Conservation (phyloP, 1,140 invertebrate species). For the Nasonia giraulti region DNA sequence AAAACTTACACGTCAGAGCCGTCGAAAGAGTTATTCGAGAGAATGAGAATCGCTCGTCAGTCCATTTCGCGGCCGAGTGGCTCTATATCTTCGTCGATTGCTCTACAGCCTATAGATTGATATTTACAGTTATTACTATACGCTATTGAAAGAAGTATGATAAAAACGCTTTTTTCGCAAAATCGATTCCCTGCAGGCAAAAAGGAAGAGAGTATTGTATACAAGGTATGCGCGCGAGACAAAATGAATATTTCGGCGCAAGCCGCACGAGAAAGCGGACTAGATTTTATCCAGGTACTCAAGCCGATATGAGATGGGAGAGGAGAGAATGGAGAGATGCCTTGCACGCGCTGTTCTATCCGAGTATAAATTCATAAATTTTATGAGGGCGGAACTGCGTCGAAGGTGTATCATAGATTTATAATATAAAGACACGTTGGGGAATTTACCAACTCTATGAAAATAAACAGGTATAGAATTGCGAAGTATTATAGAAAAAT, state of each 20-base stretch:
- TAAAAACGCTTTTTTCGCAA: not conserved
- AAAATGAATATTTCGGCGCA: constrained; percentile 28
- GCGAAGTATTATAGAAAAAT: too few relatives aligned
- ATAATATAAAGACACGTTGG: too few relatives aligned
- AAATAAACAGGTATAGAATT: constrained; percentile 12
- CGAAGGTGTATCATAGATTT: not conserved
- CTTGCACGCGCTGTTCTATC: not conserved
- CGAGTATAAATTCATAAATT: constrained; percentile 10
- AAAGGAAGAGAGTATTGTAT: too few relatives aligned
- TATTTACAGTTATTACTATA: too few relatives aligned
- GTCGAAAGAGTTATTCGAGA: not conserved
- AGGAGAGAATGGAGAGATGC: not conserved
- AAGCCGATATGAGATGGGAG: constrained; percentile 11
- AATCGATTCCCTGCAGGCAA: not conserved
- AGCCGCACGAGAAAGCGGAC: not conserved
- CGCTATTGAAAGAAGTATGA: too few relatives aligned
- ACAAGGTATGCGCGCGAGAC: not conserved
- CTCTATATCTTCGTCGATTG: constrained; percentile 28
- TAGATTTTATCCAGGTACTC: constrained; percentile 36
- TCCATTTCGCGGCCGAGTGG: constrained; percentile 37
- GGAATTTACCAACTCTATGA: not conserved
- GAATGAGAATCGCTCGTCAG: constrained; percentile 36
- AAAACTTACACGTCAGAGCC: not conserved
- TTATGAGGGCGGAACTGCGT: not conserved
- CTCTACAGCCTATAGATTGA: not conserved